phyloP scores from a whole-genome alignment of 2,888 invertebrate genomes.

The Clusia tigrina region DNA sequence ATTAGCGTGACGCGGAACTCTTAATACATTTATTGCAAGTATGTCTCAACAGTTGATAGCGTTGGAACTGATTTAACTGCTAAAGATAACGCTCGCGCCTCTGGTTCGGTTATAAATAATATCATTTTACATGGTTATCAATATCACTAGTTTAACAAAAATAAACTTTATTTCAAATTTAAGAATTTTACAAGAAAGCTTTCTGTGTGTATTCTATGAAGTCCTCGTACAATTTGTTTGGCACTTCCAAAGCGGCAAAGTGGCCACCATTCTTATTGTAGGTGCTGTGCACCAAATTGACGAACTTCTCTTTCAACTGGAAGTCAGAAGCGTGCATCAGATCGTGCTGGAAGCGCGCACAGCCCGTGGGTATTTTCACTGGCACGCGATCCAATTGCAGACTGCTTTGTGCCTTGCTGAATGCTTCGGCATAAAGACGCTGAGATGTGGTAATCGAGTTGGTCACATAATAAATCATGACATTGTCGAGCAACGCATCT shows the following conservation, averaged over 20 bases:
- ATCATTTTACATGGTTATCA: no score
- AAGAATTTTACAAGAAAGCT: constrained; percentile 21
- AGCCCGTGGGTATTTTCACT: constrained; percentile 74
- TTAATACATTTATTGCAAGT: no score
- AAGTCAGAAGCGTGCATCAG: constrained; percentile 69
- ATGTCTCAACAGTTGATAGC: no score
- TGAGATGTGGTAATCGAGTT: constrained; percentile 76
- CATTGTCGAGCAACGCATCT: constrained; percentile 71
- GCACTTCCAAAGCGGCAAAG: constrained; percentile 84
- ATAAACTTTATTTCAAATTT: constrained; percentile 12
- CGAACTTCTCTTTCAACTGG: constrained; percentile 69
- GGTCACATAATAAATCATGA: constrained; percentile 83
- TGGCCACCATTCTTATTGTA: constrained; percentile 79
- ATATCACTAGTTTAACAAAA: constrained; percentile 11
- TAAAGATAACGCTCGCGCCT: no score
- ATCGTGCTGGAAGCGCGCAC: constrained; percentile 78
- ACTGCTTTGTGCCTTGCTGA: constrained; percentile 46
- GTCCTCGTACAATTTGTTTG: constrained; percentile 76
- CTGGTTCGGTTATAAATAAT: no score
- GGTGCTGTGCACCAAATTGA: constrained; percentile 74
- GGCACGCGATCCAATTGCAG: constrained; percentile 66
- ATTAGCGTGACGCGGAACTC: no score
- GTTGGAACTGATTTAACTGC: no score
- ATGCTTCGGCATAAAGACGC: constrained; percentile 74
- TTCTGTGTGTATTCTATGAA: constrained; percentile 70